Conservation (phyloP, 2,113 vertebrate species). For the Microcebus lehilahytsara region DNA sequence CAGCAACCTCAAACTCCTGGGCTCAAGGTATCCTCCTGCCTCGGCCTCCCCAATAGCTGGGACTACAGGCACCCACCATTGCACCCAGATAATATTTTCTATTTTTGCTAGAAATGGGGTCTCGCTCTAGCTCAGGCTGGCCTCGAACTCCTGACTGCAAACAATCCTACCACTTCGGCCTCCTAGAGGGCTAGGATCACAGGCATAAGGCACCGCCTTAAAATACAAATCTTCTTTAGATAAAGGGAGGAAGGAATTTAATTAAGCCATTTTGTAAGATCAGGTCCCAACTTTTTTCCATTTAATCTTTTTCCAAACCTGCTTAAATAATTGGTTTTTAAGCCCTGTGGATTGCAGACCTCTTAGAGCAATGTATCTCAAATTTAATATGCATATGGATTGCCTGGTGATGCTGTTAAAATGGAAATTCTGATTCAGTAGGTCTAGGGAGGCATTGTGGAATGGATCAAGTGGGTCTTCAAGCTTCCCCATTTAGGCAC, state of each 20-base stretch:
- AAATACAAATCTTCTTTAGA: constrained; percentile 17
- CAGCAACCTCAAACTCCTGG: too few relatives aligned
- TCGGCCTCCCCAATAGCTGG: too few relatives aligned
- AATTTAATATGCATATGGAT: background rate
- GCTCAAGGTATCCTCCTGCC: too few relatives aligned
- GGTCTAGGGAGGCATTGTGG: background rate
- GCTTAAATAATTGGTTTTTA: background rate
- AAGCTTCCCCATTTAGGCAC: background rate
- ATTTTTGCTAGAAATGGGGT: too few relatives aligned
- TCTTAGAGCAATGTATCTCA: background rate
- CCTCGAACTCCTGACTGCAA: too few relatives aligned
- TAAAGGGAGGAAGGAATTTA: constrained; percentile 28
- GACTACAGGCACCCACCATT: too few relatives aligned
- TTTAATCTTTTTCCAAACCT: constrained; percentile 1
- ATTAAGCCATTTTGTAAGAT: constrained; percentile 20
- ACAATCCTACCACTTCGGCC: too few relatives aligned
- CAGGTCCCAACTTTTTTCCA: background rate
- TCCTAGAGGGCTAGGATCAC: too few relatives aligned
- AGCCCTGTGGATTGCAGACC: background rate
- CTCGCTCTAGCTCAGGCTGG: too few relatives aligned
- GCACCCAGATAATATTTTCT: too few relatives aligned
- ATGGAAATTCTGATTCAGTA: background rate
- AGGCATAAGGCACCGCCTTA: background rate
- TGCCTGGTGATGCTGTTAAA: background rate
- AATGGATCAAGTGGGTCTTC: background rate